Percentiles rank a stretch among this genome's conserved stretches.
These are phyloP conservation scores for Eudyptes chrysolophus DNA, from an alignment of 2,113 vertebrate genomes.

Conservation along the genomic window DNA sequence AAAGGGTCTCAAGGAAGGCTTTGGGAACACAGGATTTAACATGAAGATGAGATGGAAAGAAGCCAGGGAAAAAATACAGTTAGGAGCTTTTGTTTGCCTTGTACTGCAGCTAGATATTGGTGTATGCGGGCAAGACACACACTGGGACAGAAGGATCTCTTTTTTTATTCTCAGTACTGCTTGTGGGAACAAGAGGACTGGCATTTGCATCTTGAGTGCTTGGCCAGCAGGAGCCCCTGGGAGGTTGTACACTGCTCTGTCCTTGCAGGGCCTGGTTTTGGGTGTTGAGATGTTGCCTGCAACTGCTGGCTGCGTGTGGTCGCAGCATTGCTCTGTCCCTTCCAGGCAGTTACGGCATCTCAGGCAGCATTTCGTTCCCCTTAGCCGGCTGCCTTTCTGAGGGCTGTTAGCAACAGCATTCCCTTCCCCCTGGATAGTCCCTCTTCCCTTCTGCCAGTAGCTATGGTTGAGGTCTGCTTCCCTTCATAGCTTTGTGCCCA, in stretches of 20 bases:
- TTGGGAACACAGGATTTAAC: background rate
- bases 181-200: background rate
- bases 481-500: background rate
- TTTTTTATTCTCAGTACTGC: background rate
- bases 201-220: background rate
- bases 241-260: background rate
- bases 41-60: background rate
- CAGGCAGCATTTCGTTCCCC: accelerated
- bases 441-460: background rate
- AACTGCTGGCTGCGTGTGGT: background rate
- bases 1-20: background rate
- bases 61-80: background rate
- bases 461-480: background rate
- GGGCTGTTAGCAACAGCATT: background rate
- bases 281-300: background rate
- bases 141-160: background rate
- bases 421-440: background rate
- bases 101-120: accelerated
- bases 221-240: background rate
- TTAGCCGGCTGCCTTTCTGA: background rate
- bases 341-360: background rate
- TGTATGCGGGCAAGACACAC: background rate
- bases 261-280: background rate
- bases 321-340: background rate
- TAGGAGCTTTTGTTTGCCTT: background rate